A percentile compares a stretch with the other conserved stretches of the same genome.
Evolutionary conservation across 2,113 vertebrate genomes (phyloP).

Genomic region (Eptesicus fuscus): DNA sequence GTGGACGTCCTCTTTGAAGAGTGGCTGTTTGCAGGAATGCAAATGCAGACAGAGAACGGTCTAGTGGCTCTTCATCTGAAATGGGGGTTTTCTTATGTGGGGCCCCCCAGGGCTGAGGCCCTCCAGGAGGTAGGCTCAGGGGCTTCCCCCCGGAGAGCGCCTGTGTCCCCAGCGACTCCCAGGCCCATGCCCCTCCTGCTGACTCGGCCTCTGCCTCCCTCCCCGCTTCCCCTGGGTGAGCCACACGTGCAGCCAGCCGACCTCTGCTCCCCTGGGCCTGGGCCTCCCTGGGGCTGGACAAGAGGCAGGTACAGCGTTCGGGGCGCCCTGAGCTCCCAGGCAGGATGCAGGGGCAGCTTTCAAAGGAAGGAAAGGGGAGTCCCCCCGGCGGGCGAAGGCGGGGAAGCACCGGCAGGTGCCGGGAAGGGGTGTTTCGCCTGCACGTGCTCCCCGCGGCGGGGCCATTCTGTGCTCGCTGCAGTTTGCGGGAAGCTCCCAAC

Average conservation of each 20-base stretch:
- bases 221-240: not conserved
- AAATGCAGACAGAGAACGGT: not conserved
- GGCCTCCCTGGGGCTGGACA: not conserved
- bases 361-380: not conserved
- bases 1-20: not conserved
- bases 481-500: not conserved
- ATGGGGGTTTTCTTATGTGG: constrained; percentile 26
- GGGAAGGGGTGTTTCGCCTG: not conserved
- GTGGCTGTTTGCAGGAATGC: not conserved
- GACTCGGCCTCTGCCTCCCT: not conserved
- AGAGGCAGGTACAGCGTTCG: not conserved
- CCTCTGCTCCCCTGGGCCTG: not conserved
- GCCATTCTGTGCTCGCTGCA: not conserved
- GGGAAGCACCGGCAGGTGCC: not conserved
- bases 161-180: not conserved
- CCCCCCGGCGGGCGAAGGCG: not conserved
- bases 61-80: not conserved
- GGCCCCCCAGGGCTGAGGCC: not conserved
- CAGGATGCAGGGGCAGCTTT: not conserved
- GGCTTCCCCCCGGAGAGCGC: constrained; percentile 40
- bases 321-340: not conserved
- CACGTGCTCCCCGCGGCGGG: rapidly evolving
- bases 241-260: rapidly evolving
- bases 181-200: not conserved
- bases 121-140: not conserved